Evolutionary conservation across 2,888 invertebrate species (phyloP).

Genomic region (Cantharis lateralis): DNA sequence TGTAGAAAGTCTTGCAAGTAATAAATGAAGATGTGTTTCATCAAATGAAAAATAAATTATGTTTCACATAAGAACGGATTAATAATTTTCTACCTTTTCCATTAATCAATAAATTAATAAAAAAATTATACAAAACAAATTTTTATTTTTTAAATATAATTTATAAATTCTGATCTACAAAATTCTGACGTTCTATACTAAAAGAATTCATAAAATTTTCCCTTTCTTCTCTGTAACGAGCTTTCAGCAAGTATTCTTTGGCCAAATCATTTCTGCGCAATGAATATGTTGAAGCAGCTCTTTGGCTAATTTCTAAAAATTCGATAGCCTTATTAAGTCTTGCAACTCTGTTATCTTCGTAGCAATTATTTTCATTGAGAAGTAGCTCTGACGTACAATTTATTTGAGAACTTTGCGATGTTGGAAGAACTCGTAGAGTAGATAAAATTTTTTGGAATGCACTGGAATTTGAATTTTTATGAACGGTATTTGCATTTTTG

Average conservation of each 20-base stretch:
- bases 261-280: constrained; percentile 55
- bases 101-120: not conserved
- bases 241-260: constrained; percentile 58
- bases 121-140: not conserved
- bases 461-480: not conserved
- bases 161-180: not conserved
- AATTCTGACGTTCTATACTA: constrained; percentile 46
- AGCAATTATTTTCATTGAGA: constrained; percentile 19
- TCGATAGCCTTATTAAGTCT: constrained; percentile 48
- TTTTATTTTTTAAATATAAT: not conserved
- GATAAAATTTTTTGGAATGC: not conserved
- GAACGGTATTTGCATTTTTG: not conserved
- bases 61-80: too few relatives aligned
- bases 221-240: constrained; percentile 58
- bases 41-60: too few relatives aligned
- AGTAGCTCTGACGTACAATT: not conserved
- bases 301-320: constrained; percentile 55
- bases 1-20: too few relatives aligned
- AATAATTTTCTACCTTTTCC: too few relatives aligned
- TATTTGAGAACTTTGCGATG: not conserved
- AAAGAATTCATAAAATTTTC: constrained; percentile 59
- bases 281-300: constrained; percentile 53
- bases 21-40: too few relatives aligned
- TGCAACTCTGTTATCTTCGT: constrained; percentile 47
- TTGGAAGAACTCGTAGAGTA: not conserved